phyloP scores from a whole-genome alignment of 2,113 vertebrate genomes.

The Morone chrysops region DNA sequence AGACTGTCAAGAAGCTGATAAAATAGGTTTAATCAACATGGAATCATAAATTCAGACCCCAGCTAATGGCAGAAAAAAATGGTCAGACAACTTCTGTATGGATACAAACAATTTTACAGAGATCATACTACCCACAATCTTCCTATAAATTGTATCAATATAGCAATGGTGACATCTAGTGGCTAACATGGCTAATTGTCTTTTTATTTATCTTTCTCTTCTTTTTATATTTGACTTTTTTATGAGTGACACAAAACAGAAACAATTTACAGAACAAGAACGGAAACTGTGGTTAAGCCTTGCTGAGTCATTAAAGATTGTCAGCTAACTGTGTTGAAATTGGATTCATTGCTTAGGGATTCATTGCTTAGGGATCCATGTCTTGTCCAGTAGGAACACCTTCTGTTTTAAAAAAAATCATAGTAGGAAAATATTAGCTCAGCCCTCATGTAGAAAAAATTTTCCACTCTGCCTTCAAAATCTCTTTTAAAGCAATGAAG shows the following conservation, averaged over 20 bases:
- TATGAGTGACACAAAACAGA: background rate
- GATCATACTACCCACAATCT: background rate
- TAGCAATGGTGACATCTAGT: conserved; percentile 58
- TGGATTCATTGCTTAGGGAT: background rate
- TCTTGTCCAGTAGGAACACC: background rate
- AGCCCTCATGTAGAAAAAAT: background rate
- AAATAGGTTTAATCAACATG: background rate
- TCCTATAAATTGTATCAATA: background rate
- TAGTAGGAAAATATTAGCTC: background rate
- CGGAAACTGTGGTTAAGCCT: background rate
- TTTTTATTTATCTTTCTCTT: background rate
- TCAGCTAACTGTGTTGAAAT: background rate
- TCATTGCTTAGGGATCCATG: background rate
- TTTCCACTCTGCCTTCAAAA: background rate
- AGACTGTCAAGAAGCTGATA: background rate
- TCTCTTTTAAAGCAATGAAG: background rate
- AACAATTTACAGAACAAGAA: background rate
- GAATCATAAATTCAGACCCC: background rate
- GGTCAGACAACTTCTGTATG: background rate
- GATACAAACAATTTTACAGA: background rate
- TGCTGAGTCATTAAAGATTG: background rate
- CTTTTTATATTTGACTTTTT: too few species aligned
- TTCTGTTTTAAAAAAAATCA: background rate
- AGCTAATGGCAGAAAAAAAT: background rate
- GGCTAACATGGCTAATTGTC: conserved; percentile 1